Conservation (phyloP, 2,113 vertebrate species). For the Oriolus oriolus region DNA sequence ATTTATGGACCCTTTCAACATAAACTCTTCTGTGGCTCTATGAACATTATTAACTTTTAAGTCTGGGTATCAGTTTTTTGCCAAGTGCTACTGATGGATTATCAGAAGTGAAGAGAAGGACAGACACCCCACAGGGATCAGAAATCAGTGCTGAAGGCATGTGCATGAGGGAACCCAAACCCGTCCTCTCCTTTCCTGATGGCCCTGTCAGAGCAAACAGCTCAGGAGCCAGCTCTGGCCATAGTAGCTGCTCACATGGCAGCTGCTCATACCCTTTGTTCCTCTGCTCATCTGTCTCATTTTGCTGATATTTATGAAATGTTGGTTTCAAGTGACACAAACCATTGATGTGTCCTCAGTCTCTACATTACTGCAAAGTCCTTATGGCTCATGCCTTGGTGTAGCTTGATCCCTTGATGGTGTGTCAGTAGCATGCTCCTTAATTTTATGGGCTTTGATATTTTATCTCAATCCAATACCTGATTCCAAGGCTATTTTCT, state of each 20-base stretch:
- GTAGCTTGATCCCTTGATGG: not conserved
- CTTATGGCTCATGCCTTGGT: not conserved
- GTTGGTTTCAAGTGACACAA: not conserved
- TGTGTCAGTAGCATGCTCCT: not conserved
- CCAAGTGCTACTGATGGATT: not conserved
- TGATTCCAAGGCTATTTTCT: not conserved
- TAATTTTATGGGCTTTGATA: not conserved
- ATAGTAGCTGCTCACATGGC: not conserved
- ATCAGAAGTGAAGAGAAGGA: not conserved
- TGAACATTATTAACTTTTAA: not conserved
- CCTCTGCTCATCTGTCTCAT: not conserved
- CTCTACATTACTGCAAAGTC: not conserved
- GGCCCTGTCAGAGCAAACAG: not conserved
- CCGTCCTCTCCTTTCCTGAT: not conserved
- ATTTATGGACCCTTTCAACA: not conserved
- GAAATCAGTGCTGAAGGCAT: not conserved
- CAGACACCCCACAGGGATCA: not conserved
- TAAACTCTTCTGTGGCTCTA: not conserved
- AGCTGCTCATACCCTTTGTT: not conserved
- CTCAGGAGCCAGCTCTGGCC: not conserved
- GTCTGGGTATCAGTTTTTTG: not conserved
- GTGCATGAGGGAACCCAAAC: fast-evolving
- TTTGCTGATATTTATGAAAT: not conserved
- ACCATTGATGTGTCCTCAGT: not conserved
- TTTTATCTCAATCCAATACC: not conserved